phyloP scores from a whole-genome alignment of 2,797 vertebrate genomes.

The Acanthiza pusilla region DNA sequence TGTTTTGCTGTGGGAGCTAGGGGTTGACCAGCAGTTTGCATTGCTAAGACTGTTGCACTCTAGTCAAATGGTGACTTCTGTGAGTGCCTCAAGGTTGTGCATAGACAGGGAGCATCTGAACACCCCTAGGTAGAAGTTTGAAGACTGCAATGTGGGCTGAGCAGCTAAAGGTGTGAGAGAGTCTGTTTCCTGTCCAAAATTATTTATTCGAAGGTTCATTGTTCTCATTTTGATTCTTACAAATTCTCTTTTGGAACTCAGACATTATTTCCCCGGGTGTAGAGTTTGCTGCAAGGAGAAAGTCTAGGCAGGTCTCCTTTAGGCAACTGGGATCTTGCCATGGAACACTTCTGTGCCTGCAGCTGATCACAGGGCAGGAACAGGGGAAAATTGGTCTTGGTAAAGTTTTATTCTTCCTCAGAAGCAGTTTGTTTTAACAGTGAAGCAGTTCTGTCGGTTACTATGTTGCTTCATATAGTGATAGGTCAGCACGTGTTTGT shows the following conservation, averaged over 20 bases:
- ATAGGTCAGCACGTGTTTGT: background rate
- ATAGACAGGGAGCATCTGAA: background rate
- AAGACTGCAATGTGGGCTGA: background rate
- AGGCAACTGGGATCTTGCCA: background rate
- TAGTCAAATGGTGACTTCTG: background rate
- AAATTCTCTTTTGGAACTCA: background rate
- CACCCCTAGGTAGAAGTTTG: background rate
- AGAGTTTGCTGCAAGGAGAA: background rate
- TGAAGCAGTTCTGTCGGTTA: background rate
- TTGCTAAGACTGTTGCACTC: background rate
- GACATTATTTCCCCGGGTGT: background rate
- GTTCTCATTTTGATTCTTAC: background rate
- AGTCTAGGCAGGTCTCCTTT: background rate
- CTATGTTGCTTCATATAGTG: background rate
- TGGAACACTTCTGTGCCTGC: background rate
- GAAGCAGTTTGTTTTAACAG: background rate
- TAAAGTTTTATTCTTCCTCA: background rate
- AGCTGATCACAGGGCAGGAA: background rate
- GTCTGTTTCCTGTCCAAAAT: background rate
- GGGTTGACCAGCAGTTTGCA: background rate
- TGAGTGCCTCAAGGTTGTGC: background rate
- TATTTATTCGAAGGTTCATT: background rate
- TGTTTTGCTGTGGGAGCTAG: background rate
- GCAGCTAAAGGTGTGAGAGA: background rate
- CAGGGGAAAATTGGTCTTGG: background rate